Evolutionary conservation across 2,888 invertebrate species (phyloP).

Genomic region (Cabera pusaria): DNA sequence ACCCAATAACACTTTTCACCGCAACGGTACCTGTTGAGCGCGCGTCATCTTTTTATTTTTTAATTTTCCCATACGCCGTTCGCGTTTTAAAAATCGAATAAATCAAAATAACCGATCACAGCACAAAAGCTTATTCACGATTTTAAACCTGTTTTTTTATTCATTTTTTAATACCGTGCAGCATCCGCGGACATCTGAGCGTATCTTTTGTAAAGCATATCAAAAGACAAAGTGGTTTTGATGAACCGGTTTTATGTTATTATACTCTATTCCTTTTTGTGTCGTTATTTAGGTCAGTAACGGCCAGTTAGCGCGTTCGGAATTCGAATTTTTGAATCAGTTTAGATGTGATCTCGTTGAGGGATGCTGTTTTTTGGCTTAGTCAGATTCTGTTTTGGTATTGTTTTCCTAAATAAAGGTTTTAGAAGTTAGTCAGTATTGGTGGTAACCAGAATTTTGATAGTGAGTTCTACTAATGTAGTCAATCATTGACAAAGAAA

Average conservation of each 20-base stretch:
- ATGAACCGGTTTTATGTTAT: conserved; percentile 69
- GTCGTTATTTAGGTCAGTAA: conserved; percentile 72
- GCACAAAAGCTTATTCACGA: conserved; percentile 74
- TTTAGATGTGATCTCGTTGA: conserved; percentile 44
- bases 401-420: too few species aligned
- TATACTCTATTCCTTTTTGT: conserved; percentile 45
- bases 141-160: conserved; percentile 68
- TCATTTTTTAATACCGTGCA: conserved; percentile 57
- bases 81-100: conserved; percentile 79
- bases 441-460: too few species aligned
- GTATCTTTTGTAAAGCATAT: conserved; percentile 61
- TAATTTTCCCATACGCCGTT: conserved; percentile 51
- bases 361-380: conserved; percentile 34
- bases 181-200: conserved; percentile 77
- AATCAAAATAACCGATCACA: conserved; percentile 80
- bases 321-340: conserved; percentile 53
- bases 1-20: conserved; percentile 40
- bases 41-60: conserved; percentile 67
- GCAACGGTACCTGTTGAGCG: conserved; percentile 74
- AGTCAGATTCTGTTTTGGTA: too few species aligned
- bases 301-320: conserved; percentile 50
- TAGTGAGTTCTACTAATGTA: too few species aligned
- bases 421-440: too few species aligned
- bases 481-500: too few species aligned
- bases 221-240: conserved; percentile 66